Evolutionary conservation across 2,888 invertebrate genomes (phyloP), one percentile per base, ranked within the genome.

Genomic region (Plebejus anna): DNA sequence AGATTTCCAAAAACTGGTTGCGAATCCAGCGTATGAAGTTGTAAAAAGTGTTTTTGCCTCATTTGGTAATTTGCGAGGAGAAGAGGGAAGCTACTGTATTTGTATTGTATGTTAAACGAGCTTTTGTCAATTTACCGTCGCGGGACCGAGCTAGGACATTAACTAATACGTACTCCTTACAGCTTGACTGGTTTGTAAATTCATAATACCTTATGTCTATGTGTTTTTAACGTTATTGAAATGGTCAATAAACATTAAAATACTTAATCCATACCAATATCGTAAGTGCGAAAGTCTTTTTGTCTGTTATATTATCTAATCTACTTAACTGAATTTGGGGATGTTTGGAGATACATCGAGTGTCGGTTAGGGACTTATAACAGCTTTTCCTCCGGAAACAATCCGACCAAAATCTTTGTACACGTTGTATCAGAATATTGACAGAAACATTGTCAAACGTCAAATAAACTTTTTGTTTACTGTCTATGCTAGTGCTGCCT

Each of bases 41-140:
- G 76, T 77, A 76, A 77, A 78, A 76, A 76, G 73, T 51, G 47
- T 59, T 70, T 76, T 75, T 76, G 76, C 73, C 76, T 77, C 79
- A 78, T 77, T 78, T 78, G 76, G 76, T 76, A 75, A 78, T 78
- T 77, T 80, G 79, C 78, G 78, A 5, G 72, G 76, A 76, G 76
- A 76, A 77, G 75, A 77, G 76, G 57, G 77, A 57, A 76, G 22
- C 47, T 42, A 55, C 73, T 72, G 75, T 38, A 61, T 75, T 47
- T 32, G 38, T 71, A 38, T 59, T 71, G 47, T 28, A n/a, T 75
- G 28, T n/a, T 57, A 70, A 51, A 57, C 70, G 42, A 47, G 36
- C 51, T 75, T 70, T 70, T 51, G 32, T 73, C 38, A 36, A 70
- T 70, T 78, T 75, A 55, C 47, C 73, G 32, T 73, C 32, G 32